Base-by-base conservation (phyloP, 2,113 vertebrate genomes). In the Hassar affinis region DNA sequence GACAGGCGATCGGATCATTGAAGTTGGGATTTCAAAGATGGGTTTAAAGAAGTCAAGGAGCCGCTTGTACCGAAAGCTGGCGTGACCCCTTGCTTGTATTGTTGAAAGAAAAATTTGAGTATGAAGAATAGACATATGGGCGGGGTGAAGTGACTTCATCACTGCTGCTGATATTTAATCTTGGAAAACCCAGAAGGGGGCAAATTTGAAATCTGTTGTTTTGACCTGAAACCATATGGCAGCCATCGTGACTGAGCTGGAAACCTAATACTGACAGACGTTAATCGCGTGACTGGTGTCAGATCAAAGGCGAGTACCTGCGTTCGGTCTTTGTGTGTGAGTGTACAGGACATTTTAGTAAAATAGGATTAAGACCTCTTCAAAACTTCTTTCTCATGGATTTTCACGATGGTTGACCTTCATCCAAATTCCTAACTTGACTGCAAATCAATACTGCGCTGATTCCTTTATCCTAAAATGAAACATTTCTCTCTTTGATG, bases 181-280 rank as follows among this genome's bases (percentile, higher is more conserved):
- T 89, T 61, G 27, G 49, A 74, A 76, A 62, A 80, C 81, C 84
- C 84, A 49, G 56, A 78, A 85, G 83, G 86, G 62, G 79, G 66
- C 85, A 81, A 30, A 8, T 74, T 69, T 42, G 74, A 85, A 90
- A 91, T 87, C 88, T 88, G 87, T 86, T 91, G 90, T 88, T 91
- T 90, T 91, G 89, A 90, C 90, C 89, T 89, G 83, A 85, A 89
- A 92, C 88, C 92, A 92, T 90, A 90, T 93, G 92, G 92, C 89
- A 88, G 86, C 83, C 88, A 92, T 92, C 72, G 49, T 27, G 74
- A 85, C 38, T 68, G 83, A 66, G 80, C 85, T 79, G 86, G 89
- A 91, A 92, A 91, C 88, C 85, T 69, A 88, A 91, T 61, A 76
- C 90, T 89, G 88, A 88, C 86, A 81, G 88, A 33, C 77, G 52